Percentiles rank a stretch among this genome's conserved stretches.
phyloP scores from a whole-genome alignment of 2,113 vertebrate species.

The Odontesthes bonariensis region DNA sequence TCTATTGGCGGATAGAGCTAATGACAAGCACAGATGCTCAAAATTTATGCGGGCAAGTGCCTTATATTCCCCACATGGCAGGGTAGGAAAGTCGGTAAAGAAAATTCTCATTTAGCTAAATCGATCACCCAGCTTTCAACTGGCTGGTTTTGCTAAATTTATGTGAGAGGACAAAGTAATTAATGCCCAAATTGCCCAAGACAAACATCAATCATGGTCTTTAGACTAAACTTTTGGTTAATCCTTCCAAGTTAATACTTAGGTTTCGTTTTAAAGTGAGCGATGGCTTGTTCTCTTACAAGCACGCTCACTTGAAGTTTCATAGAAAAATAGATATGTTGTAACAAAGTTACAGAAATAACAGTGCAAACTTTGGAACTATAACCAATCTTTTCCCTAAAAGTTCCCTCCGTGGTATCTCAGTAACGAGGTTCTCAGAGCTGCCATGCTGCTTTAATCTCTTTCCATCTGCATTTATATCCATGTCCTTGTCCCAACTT shows the following conservation, averaged over 20 bases:
- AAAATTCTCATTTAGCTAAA: slow-evolving; percentile 3
- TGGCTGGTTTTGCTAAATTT: not conserved
- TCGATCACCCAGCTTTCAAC: not conserved
- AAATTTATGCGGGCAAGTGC: slow-evolving; percentile 42
- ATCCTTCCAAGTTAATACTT: not conserved
- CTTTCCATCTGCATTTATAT: slow-evolving; percentile 19
- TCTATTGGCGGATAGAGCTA: slow-evolving; percentile 59
- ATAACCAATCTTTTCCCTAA: not conserved
- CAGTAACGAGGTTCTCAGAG: slow-evolving; percentile 3
- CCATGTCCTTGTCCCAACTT: slow-evolving; percentile 31
- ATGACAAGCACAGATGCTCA: slow-evolving; percentile 63
- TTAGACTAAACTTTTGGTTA: not conserved
- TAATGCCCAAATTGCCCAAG: not conserved
- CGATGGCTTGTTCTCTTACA: not conserved
- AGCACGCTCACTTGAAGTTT: not conserved
- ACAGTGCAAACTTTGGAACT: slow-evolving; percentile 2
- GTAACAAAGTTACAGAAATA: not conserved
- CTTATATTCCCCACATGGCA: slow-evolving; percentile 49
- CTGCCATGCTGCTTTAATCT: slow-evolving; percentile 8
- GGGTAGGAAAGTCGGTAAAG: not conserved
- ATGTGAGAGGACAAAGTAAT: not conserved
- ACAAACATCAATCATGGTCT: not conserved
- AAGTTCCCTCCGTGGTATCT: not conserved
- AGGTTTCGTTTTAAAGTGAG: not conserved
- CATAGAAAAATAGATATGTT: not conserved